Base-by-base conservation (phyloP, 2,113 vertebrate species). In the Pachypanchax playfairii region DNA sequence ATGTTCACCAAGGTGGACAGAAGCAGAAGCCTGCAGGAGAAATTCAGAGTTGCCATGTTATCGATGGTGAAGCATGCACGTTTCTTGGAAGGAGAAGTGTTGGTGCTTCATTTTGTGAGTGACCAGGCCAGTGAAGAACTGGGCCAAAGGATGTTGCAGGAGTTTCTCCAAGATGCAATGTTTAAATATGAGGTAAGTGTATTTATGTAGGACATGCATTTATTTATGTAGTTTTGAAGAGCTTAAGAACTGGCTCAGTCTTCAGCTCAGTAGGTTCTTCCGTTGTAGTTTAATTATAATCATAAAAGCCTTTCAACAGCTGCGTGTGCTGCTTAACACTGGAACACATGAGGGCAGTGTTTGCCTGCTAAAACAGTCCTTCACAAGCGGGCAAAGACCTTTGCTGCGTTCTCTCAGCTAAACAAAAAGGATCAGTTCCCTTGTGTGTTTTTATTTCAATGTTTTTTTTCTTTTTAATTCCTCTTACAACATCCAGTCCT, bases 1-100 rank as follows among this genome's bases (percentile, higher is more conserved):
- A 96, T 98, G 96, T 97, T 98, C 87, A 97, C 96, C 57, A 95
- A 94, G 80, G 93, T 95, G 33, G 93, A 96, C 81, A 92, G 90
- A 61, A 94, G 82, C 68, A 87, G 90, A 36, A 91, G 92, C 42
- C 89, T 94, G 53, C 91, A 91, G 82, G 88, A 91, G 51, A 94
- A 94, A 79, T 92, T 94, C 54, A 74, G 78, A 71, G 82, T 92
- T 70, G 90, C 90, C 74, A 90, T 94, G 88, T 73, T 88, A 70
- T 93, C 92, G 0, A 83, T 94, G 92, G 89, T 80, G 3, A 88
- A 88, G 24, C 84, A 91, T 1, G 89, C 83, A 13, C 75, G 1
- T 28, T 93, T 94, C 65, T 33, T 76, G 43, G 88, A 93, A 54
- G 87, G 83, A 4, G 91, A 93, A 70, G 64, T 87, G 41, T 65